phyloP scores from a whole-genome alignment of 2,888 invertebrate genomes.

The Drosophila seclusa region DNA sequence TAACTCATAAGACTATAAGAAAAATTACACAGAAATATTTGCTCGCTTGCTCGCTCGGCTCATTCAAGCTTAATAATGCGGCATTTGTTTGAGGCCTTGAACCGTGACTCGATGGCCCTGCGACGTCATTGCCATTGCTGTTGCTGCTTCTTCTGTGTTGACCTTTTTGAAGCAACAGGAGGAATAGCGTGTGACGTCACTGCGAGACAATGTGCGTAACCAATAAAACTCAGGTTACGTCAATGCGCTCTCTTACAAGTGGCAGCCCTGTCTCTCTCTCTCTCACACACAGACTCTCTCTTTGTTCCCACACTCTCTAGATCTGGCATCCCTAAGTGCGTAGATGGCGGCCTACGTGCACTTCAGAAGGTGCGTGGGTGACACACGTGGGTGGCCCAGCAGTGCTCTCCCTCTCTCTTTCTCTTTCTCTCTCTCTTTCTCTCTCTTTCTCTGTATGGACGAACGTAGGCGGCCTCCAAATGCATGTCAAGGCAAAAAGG shows the following conservation, averaged over 20 bases:
- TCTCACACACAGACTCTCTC: slow-evolving; percentile 10
- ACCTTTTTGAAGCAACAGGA: slow-evolving; percentile 64
- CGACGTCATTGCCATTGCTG: slow-evolving; percentile 47
- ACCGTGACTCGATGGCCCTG: slow-evolving; percentile 42
- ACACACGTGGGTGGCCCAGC: slow-evolving; percentile 31
- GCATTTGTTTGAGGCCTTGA: slow-evolving; percentile 50
- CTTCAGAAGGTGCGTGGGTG: slow-evolving; percentile 59
- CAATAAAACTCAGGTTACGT: slow-evolving; percentile 55
- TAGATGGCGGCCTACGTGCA: slow-evolving; percentile 61
- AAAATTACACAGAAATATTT: slow-evolving; percentile 13
- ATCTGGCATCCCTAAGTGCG: slow-evolving; percentile 48
- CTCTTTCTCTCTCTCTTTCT: not conserved
- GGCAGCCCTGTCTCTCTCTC: slow-evolving; percentile 2
- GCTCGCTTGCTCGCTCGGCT: slow-evolving; percentile 5
- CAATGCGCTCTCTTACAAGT: slow-evolving; percentile 55
- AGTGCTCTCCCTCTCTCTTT: not conserved
- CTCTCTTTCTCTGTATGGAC: slow-evolving; percentile 4
- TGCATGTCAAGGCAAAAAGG: slow-evolving; percentile 69
- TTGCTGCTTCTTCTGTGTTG: slow-evolving; percentile 19
- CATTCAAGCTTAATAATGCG: slow-evolving; percentile 47
- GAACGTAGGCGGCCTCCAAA: slow-evolving; percentile 48
- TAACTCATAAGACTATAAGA: not conserved
- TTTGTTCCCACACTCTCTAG: slow-evolving; percentile 2
- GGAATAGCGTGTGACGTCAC: slow-evolving; percentile 54
- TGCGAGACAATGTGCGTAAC: slow-evolving; percentile 33